Evolutionary conservation across 2,113 vertebrate species (phyloP).

Genomic region (Ivindomyrus marchei): DNA sequence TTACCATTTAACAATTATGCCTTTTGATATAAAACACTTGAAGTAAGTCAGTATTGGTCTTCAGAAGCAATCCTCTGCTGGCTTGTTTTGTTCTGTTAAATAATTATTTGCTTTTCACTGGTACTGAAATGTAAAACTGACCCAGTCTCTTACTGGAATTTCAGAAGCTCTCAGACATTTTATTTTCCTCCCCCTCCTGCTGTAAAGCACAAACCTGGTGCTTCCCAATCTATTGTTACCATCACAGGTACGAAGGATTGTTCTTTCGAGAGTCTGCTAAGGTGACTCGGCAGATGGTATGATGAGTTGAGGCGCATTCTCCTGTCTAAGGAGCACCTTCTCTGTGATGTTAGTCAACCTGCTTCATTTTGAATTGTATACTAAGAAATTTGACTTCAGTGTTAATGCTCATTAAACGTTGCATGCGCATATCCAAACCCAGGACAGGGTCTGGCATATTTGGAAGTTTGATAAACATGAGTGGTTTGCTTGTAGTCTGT

Average conservation of each 20-base stretch:
- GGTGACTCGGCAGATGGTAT: not conserved
- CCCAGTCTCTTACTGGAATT: not conserved
- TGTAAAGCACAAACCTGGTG: not conserved
- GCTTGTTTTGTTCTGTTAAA: not conserved
- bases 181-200: not conserved
- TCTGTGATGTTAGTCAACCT: not conserved
- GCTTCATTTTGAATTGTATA: not conserved
- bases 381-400: not conserved
- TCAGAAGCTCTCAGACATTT: not conserved
- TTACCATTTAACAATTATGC: not conserved
- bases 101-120: not conserved
- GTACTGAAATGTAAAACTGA: not conserved
- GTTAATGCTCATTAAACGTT: not conserved
- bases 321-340: not conserved
- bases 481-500: not conserved
- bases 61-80: not conserved
- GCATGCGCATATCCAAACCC: not conserved
- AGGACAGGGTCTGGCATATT: not conserved
- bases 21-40: not conserved
- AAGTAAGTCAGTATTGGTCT: not conserved
- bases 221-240: not conserved
- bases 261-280: not conserved
- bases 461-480: not conserved
- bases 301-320: not conserved
- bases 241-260: not conserved